Conservation (phyloP, 2,888 invertebrate genomes). For the Elegia similella region DNA sequence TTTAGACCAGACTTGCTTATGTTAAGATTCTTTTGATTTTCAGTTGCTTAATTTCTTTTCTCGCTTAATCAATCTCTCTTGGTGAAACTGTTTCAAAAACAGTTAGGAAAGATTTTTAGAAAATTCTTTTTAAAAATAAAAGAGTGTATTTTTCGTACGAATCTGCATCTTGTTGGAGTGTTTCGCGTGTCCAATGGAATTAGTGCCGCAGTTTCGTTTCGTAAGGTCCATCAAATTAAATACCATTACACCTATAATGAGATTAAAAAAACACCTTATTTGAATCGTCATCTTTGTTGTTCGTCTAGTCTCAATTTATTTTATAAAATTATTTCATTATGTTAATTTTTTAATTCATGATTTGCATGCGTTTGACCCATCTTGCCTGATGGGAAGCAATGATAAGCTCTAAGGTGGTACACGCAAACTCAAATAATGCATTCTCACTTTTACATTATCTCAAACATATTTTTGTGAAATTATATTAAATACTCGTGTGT, state of each 20-base stretch:
- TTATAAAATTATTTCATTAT: too few species aligned
- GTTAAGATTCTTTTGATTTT: too few species aligned
- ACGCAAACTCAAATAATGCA: too few species aligned
- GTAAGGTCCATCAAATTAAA: background rate
- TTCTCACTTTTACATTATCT: too few species aligned
- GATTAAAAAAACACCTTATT: background rate
- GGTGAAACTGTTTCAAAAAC: background rate
- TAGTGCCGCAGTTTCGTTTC: background rate
- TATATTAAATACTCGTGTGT: too few species aligned
- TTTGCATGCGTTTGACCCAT: too few species aligned
- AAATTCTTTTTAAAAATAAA: background rate
- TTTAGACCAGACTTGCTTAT: too few species aligned
- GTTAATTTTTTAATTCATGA: too few species aligned
- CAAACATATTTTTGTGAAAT: too few species aligned
- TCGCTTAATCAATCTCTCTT: background rate
- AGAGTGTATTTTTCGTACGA: background rate
- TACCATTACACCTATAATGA: background rate
- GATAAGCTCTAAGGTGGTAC: too few species aligned
- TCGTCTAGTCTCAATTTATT: background rate
- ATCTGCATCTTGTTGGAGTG: background rate
- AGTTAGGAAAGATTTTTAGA: background rate
- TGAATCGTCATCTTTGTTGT: background rate
- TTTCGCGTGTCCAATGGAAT: background rate
- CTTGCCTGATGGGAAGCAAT: too few species aligned
- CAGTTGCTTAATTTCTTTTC: background rate